Base-by-base conservation (phyloP, 2,888 invertebrate species). In the Hypomecis punctinalis region DNA sequence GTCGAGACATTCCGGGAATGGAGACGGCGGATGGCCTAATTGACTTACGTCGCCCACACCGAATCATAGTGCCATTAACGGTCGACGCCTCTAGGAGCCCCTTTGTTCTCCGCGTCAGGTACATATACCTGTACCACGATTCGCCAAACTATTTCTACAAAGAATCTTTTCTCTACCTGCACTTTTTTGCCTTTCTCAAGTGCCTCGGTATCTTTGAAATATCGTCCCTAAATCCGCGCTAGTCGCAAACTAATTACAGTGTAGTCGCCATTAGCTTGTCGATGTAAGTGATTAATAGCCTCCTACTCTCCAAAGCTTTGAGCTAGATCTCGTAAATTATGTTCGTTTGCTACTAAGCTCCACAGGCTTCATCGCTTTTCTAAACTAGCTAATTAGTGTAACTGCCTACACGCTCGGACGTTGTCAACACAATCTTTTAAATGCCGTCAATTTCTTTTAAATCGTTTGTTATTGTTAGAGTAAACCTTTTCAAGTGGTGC, bases 21-120 rank as follows among this genome's bases (percentile, higher is more conserved):
- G 87, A 81, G 90, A 82, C 90, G 89, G 85, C 90, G 91, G 91
- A 92, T 90, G 91, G 85, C 85, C 91, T 93, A 91, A 92, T 92
- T 92, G 92, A 91, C 90, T 88, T 86, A 63, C 81, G 86, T 89
- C 91, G 91, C 92, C 93, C 89, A 93, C 92, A 85, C 89, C 84
- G 84, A 83, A 88, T 90, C 85, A 86, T 85, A 86, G 84, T 79
- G 81, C 87, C 83, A 91, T 91, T 91, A 90, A 84, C 83, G 76
- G 83, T 73, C 80, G 84, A 84, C 88, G 88, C 81, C 85, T 88
- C 86, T 89, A 86, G 84, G 84, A 86, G 85, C 83, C 83, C 88
- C 89, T 89, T 91, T 92, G 91, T 91, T 89, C 90, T 86, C 84
- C 63, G 77, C 79, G 77, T 85, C 90, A 90, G 91, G 90, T 90